Percentiles rank a stretch among this genome's conserved stretches.
phyloP scores from a whole-genome alignment of 2,113 vertebrate species.

The Donacobius atricapilla region DNA sequence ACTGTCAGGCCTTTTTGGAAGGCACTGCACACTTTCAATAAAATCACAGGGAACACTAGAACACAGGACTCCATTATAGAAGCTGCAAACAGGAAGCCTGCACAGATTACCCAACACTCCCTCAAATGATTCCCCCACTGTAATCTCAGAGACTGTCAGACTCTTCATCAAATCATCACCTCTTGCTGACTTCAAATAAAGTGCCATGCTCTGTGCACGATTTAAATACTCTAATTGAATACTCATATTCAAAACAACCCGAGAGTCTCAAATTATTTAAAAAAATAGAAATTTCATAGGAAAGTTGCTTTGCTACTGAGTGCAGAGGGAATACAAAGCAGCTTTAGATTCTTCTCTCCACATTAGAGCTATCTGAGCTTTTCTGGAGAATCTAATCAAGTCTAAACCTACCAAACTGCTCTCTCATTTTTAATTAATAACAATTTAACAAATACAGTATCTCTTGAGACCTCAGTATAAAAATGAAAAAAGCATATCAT shows the following conservation, averaged over 20 bases:
- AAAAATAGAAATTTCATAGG: not conserved
- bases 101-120: not conserved
- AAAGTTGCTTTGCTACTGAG: not conserved
- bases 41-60: not conserved
- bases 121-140: not conserved
- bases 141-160: not conserved
- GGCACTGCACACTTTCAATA: not conserved
- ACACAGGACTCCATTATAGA: not conserved
- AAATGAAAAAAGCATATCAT: not conserved
- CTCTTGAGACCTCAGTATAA: not conserved
- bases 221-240: not conserved
- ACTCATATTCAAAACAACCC: not conserved
- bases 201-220: not conserved
- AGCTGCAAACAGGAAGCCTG: not conserved
- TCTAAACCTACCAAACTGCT: not conserved
- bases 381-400: not conserved
- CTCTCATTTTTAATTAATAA: constrained; percentile 24
- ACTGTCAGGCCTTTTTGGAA: not conserved
- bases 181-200: not conserved
- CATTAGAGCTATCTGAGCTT: not conserved
- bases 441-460: not conserved
- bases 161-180: not conserved
- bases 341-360: not conserved
- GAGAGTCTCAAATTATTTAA: not conserved
- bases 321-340: not conserved